Base-by-base conservation (phyloP, 2,797 vertebrate species). In the Tinamus major region DNA sequence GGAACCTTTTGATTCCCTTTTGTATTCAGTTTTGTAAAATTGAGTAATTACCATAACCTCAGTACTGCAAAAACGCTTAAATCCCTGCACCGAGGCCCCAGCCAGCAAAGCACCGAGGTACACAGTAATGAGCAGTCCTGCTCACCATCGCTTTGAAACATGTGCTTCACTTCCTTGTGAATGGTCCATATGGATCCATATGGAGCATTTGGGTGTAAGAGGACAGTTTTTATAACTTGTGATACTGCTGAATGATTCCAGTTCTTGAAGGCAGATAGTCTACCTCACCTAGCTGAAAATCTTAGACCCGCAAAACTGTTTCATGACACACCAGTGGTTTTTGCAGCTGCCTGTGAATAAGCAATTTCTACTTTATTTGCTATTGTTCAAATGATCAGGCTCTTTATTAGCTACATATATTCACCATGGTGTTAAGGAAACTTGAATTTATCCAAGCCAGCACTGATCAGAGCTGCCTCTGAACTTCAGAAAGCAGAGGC, bases 271-370 rank as follows among this genome's bases (percentile, higher is more conserved):
- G 37, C 71, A n/a, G 71, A 20, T 13, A 24, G 64, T 42, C 41
- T 33, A 24, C 26, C 41, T 67, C 51, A 56, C 9, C 13, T 3
- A 7, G 58, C 8, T 82, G 82, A 84, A 88, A 86, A 51, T 16
- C 42, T 69, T 26, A 48, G 65, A 42, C 14, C 31, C 29, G 35
- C 17, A 76, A 68, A 93, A 64, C 46, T 74, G 23, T 44, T 48
- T 81, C 42, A 58, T 86, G 56, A 79, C 48, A 79, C n/a, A 79
- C 85, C 64, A 70, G 26, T 27, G 69, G 3, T 59, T 90, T n/a
- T 49, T 55, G 48, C 86, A 79, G 26, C 16, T 42, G 21, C 9
- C 10, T 9, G 29, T 62, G 56, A 93, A 55, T 16, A 78, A 77
- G 49, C 29, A 79, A 82, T 71, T 72, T n/a, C 63, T 76, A 44